A percentile compares a stretch with the other conserved stretches of the same genome.
These are phyloP conservation scores for Tachypleus tridentatus DNA, from an alignment of 1,140 invertebrate genomes.

Conservation along the genomic window DNA sequence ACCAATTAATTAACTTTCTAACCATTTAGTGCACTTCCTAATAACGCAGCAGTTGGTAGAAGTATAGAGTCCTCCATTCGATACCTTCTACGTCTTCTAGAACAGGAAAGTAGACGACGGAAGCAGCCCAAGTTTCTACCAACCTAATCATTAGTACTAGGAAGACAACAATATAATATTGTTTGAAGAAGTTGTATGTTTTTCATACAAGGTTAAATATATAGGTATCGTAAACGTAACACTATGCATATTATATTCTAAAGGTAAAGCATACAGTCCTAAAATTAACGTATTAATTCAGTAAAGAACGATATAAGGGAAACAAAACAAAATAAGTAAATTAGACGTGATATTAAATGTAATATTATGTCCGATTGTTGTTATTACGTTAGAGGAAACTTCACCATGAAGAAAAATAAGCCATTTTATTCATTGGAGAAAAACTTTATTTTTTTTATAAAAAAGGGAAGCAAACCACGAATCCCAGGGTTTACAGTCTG, in stretches of 20 bases:
- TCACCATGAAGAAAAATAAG: too few relatives aligned
- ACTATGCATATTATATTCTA: background rate
- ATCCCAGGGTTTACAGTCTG: too few relatives aligned
- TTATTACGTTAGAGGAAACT: too few relatives aligned
- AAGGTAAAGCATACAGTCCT: background rate
- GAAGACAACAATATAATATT: too few relatives aligned
- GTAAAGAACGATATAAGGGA: background rate
- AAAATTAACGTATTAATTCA: background rate
- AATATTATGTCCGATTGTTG: too few relatives aligned
- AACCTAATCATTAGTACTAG: conserved; percentile 72
- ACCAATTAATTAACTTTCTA: background rate
- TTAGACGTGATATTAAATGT: background rate
- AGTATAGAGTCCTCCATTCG: conserved; percentile 61
- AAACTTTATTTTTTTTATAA: too few relatives aligned
- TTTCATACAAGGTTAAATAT: background rate
- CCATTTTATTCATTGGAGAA: too few relatives aligned
- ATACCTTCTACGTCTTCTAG: conserved; percentile 46
- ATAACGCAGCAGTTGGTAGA: conserved; percentile 59
- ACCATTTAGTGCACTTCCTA: conserved; percentile 64
- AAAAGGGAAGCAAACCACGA: too few relatives aligned
- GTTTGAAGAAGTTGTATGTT: too few relatives aligned
- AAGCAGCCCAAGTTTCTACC: conserved; percentile 60
- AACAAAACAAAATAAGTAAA: background rate
- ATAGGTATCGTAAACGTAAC: background rate
- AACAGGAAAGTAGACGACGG: conserved; percentile 63